Percentiles rank a stretch among this genome's conserved stretches.
Evolutionary conservation across 2,113 vertebrate species (phyloP).

Genomic region (Chauna torquata): DNA sequence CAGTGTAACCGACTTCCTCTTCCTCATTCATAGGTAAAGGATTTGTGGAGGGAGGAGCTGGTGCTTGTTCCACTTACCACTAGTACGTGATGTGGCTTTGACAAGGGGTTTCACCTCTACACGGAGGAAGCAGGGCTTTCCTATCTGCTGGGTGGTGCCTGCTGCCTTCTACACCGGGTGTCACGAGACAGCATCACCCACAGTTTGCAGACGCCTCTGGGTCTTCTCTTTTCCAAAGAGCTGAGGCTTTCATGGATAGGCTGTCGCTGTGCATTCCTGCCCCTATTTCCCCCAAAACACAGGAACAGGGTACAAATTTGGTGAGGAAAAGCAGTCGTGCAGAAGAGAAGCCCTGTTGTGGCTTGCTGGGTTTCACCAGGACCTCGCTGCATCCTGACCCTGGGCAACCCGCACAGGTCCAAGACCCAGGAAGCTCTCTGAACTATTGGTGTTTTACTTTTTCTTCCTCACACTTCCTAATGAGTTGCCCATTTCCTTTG

Average conservation of each 20-base stretch:
- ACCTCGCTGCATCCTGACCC: fast-evolving
- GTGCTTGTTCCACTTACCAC: fast-evolving
- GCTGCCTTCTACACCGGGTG: background rate
- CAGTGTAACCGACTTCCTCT: background rate
- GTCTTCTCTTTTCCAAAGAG: background rate
- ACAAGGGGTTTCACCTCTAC: background rate
- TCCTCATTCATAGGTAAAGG: background rate
- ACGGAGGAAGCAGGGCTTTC: background rate
- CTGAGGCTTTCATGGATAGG: background rate
- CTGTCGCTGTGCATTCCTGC: background rate
- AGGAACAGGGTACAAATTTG: background rate
- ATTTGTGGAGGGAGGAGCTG: background rate
- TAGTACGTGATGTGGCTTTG: background rate
- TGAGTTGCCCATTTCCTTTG: fast-evolving
- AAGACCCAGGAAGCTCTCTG: background rate
- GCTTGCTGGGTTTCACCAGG: background rate
- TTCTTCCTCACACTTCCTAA: background rate
- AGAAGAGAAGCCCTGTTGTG: background rate
- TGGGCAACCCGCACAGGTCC: no score
- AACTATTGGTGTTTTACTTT: background rate
- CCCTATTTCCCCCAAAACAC: fast-evolving
- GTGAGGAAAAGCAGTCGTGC: background rate
- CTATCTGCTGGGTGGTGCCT: background rate
- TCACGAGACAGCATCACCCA: background rate
- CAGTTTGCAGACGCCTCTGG: fast-evolving